phyloP scores from a whole-genome alignment of 1,140 invertebrate genomes.

The Venturia canescens region DNA sequence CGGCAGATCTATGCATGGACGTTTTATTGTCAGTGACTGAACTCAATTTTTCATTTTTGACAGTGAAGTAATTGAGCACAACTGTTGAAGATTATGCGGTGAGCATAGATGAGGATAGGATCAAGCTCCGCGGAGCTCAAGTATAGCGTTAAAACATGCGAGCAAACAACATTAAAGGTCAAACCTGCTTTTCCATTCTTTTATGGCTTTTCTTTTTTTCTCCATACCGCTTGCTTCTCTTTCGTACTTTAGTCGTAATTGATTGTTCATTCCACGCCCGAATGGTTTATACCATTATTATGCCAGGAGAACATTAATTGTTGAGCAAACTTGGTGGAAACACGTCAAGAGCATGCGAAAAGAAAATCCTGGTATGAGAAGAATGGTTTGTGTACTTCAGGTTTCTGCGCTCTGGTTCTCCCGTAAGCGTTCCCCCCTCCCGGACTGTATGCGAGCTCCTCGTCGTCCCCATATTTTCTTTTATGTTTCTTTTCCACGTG shows the following conservation, averaged over 20 bases:
- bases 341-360: conserved; percentile 67
- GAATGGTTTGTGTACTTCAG: conserved; percentile 49
- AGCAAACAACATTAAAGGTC: conserved; percentile 12
- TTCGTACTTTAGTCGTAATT: conserved; percentile 16
- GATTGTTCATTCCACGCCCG: conserved; percentile 44
- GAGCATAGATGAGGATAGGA: background rate
- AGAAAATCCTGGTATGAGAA: conserved; percentile 51
- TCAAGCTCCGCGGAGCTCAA: background rate
- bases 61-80: background rate
- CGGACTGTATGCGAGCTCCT: conserved; percentile 16
- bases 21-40: background rate
- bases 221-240: background rate
- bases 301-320: conserved; percentile 70
- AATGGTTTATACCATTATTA: conserved; percentile 71
- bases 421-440: background rate
- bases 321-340: conserved; percentile 71
- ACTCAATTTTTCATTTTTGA: background rate
- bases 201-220: background rate
- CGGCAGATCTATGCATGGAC: background rate
- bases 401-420: conserved; percentile 52
- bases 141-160: background rate
- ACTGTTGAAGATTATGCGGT: background rate
- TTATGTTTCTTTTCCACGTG: conserved; percentile 61
- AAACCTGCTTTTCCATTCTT: background rate
- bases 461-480: conserved; percentile 49